Evolutionary conservation across 2,888 invertebrate genomes (phyloP).

Genomic region (Agrochola circellaris): DNA sequence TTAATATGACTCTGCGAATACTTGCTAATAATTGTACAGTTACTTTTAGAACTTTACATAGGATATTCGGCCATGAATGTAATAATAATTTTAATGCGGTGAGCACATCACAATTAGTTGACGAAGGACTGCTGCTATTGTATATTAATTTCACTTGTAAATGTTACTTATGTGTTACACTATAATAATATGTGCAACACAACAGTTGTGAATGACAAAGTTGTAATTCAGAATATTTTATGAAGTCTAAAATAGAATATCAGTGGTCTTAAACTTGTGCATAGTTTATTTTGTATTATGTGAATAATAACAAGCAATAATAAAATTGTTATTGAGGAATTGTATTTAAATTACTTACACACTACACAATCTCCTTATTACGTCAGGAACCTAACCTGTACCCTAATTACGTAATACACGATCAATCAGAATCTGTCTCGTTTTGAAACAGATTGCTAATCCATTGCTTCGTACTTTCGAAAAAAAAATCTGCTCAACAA

Average conservation of each 20-base stretch:
- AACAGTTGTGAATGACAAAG: slow-evolving; percentile 74
- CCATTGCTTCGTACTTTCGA: too few relatives aligned
- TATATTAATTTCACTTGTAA: slow-evolving; percentile 81
- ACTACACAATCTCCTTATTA: neutral
- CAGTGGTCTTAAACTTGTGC: slow-evolving; percentile 91
- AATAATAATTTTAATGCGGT: slow-evolving; percentile 77
- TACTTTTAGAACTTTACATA: slow-evolving; percentile 81
- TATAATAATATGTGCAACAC: slow-evolving; percentile 39
- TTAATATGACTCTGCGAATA: slow-evolving; percentile 79
- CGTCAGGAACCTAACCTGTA: neutral
- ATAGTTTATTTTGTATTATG: slow-evolving; percentile 93
- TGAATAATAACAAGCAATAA: slow-evolving; percentile 93
- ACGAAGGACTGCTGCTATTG: slow-evolving; percentile 80
- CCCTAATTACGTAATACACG: too few relatives aligned
- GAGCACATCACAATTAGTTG: slow-evolving; percentile 83
- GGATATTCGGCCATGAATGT: slow-evolving; percentile 84
- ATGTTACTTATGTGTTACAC: slow-evolving; percentile 61
- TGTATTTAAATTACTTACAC: slow-evolving; percentile 40
- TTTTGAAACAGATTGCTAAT: too few relatives aligned
- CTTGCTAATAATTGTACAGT: slow-evolving; percentile 85
- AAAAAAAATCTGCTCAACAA: too few relatives aligned
- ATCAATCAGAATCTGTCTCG: too few relatives aligned
- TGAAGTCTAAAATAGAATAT: slow-evolving; percentile 83
- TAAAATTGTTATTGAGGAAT: slow-evolving; percentile 91
- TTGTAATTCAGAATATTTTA: slow-evolving; percentile 84